A percentile compares a stretch with the other conserved stretches of the same genome.
Conservation (phyloP, 2,113 vertebrate species). For the Dicerorhinus sumatrensis region DNA sequence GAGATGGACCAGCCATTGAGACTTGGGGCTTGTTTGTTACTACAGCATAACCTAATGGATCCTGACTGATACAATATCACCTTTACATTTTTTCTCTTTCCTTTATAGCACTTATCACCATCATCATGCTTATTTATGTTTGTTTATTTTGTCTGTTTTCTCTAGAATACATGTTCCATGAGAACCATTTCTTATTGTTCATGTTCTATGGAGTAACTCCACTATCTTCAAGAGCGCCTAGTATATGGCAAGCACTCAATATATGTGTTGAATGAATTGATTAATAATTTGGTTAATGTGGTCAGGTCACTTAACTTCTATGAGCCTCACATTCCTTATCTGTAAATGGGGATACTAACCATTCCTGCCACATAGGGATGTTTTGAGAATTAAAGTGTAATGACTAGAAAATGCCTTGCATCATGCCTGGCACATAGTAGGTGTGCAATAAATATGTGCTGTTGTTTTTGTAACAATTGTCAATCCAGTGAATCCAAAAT, state of each 20-base stretch:
- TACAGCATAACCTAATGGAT: neutral
- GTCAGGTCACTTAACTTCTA: neutral
- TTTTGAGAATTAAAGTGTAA: neutral
- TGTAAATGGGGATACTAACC: neutral
- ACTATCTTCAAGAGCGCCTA: neutral
- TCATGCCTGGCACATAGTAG: neutral
- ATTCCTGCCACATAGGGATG: neutral
- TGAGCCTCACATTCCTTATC: neutral
- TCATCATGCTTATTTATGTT: neutral
- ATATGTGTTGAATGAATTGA: neutral
- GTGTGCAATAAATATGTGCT: neutral
- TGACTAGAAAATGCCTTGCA: neutral
- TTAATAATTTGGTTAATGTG: neutral
- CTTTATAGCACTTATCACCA: neutral
- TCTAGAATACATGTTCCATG: neutral
- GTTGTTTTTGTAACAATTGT: neutral
- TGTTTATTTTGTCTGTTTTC: neutral
- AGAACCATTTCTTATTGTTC: neutral
- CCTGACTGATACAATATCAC: neutral
- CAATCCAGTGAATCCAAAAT: neutral
- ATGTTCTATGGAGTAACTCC: neutral
- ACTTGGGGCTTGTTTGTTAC: neutral
- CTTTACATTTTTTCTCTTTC: neutral
- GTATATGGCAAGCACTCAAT: neutral
- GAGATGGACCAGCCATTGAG: neutral